These are phyloP conservation scores for Boloria selene DNA, from an alignment of 2,888 invertebrate genomes.

Conservation along the genomic window DNA sequence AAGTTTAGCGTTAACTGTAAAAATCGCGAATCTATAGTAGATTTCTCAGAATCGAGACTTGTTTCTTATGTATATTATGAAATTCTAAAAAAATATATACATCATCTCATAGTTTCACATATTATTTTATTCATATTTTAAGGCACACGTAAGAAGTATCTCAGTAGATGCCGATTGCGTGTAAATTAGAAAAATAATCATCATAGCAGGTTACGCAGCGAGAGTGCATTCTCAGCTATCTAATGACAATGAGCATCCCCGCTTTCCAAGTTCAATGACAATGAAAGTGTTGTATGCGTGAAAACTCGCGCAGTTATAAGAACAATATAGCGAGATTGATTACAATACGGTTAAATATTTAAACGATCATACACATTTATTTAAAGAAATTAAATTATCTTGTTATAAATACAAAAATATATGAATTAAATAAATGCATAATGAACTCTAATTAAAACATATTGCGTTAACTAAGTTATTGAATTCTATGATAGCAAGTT, in stretches of 20 bases:
- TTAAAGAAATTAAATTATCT: background rate
- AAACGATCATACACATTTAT: background rate
- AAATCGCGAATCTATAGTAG: too few relatives aligned
- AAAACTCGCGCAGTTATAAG: constrained; percentile 72
- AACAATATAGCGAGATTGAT: constrained; percentile 43
- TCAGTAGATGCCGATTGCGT: constrained; percentile 28
- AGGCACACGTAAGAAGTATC: constrained; percentile 4
- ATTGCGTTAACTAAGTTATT: too few relatives aligned
- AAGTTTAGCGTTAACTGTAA: too few relatives aligned
- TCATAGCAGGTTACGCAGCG: constrained; percentile 51
- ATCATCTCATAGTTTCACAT: background rate
- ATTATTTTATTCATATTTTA: background rate
- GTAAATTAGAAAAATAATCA: constrained; percentile 24
- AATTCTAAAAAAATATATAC: background rate
- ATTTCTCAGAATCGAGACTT: too few relatives aligned
- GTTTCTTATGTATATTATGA: too few relatives aligned
- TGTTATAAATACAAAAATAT: too few relatives aligned
- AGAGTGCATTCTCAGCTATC: constrained; percentile 79
- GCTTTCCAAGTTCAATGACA: constrained; percentile 82
- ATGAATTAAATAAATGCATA: too few relatives aligned
- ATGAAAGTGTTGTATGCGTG: constrained; percentile 79
- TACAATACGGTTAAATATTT: constrained; percentile 5
- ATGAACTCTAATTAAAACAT: too few relatives aligned
- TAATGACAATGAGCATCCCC: constrained; percentile 78
- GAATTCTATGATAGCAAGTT: too few relatives aligned